Percentiles rank a stretch among this genome's conserved stretches.
These are phyloP conservation scores for Psephotus haematonotus DNA, from an alignment of 2,113 vertebrate species.

Conservation along the genomic window DNA sequence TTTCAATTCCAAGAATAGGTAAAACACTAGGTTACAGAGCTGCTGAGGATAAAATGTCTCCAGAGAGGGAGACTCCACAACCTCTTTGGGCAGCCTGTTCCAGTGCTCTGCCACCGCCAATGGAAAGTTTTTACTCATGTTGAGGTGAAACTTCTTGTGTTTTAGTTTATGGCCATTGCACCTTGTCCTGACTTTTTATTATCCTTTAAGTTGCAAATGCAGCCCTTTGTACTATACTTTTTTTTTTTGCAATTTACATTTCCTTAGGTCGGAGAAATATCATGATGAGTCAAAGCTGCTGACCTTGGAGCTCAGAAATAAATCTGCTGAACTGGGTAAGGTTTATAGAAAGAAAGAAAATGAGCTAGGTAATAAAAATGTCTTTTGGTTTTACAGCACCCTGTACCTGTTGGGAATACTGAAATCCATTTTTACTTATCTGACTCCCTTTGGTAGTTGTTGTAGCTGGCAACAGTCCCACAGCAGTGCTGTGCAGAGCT, in stretches of 20 bases:
- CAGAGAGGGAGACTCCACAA: not conserved
- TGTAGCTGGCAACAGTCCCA: not conserved
- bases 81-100: not conserved
- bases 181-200: not conserved
- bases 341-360: not conserved
- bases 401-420: not conserved
- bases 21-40: not conserved
- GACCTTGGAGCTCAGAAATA: conserved; percentile 65
- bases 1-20: not conserved
- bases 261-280: conserved; percentile 63
- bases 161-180: not conserved
- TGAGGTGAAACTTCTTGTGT: not conserved
- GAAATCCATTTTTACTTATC: not conserved
- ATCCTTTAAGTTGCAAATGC: not conserved
- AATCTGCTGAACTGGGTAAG: conserved; percentile 76
- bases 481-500: not conserved
- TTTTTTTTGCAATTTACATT: not conserved
- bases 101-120: not conserved
- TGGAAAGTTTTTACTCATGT: not conserved
- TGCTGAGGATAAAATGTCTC: not conserved
- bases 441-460: not conserved
- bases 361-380: not conserved
- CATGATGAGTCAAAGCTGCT: conserved; percentile 60
- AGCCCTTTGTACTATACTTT: not conserved
- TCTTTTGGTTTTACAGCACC: not conserved